Conservation (phyloP, 2,797 vertebrate genomes). For the Tolypeutes matacus region DNA sequence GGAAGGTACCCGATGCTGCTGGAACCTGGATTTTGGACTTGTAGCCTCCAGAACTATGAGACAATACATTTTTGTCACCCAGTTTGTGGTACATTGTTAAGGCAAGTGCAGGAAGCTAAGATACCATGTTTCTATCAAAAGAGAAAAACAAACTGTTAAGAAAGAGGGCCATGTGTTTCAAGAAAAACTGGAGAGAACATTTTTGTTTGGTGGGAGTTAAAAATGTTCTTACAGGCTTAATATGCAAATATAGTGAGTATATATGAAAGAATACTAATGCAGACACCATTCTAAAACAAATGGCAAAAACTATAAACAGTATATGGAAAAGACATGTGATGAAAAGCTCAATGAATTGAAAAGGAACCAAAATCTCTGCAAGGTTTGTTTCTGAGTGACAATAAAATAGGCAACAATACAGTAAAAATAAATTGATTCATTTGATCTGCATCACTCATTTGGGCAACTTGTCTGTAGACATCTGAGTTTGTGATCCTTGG, state of each 20-base stretch:
- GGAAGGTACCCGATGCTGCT: too few species aligned
- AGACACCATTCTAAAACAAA: not conserved
- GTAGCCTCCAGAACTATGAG: too few species aligned
- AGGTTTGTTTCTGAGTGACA: not conserved
- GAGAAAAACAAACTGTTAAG: not conserved
- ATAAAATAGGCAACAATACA: accelerated
- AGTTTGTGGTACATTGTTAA: too few species aligned
- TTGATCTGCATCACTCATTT: accelerated
- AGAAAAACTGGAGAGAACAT: not conserved
- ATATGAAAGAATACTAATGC: not conserved
- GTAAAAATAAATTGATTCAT: not conserved
- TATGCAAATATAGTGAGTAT: not conserved
- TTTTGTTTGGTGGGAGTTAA: not conserved
- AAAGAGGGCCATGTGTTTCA: not conserved
- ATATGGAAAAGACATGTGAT: too few species aligned
- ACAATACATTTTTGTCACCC: too few species aligned
- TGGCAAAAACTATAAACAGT: not conserved
- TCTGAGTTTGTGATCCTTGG: not conserved
- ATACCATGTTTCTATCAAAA: not conserved
- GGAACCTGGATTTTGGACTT: too few species aligned
- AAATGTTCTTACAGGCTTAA: not conserved
- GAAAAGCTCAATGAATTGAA: too few species aligned
- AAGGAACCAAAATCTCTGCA: not conserved
- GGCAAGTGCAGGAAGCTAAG: too few species aligned
- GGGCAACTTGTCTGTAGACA: too few species aligned